Conservation (phyloP, 2,113 vertebrate genomes). For the Platysteira castanea region DNA sequence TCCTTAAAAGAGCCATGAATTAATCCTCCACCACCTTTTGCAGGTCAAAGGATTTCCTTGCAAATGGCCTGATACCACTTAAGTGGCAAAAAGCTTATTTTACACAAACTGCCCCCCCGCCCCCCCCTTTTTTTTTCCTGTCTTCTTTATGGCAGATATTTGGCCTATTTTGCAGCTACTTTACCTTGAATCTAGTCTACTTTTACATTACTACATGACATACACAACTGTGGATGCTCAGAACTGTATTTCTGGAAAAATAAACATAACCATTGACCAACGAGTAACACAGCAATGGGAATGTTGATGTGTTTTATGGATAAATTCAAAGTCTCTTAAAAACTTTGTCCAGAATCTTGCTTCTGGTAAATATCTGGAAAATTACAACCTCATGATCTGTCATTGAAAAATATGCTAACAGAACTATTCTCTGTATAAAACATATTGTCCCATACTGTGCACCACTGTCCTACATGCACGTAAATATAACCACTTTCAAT, state of each 20-base stretch:
- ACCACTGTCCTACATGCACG: neutral
- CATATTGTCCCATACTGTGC: neutral
- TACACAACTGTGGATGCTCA: neutral
- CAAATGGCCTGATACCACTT: neutral
- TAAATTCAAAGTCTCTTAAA: neutral
- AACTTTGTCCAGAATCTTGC: neutral
- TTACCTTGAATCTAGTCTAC: neutral
- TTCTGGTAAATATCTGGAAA: neutral
- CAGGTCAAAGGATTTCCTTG: neutral
- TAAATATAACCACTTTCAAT: neutral
- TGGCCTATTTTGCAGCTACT: neutral
- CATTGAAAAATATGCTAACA: neutral
- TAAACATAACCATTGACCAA: neutral
- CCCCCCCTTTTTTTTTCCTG: too few species aligned
- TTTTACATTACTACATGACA: neutral
- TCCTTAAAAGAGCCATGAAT: neutral
- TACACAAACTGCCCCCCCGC: accelerated
- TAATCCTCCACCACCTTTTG: neutral
- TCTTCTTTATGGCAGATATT: neutral
- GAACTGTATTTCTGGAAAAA: neutral
- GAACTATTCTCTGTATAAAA: neutral
- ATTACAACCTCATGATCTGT: neutral
- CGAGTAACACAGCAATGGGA: neutral
- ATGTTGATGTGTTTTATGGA: neutral
- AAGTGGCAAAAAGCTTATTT: neutral